Evolutionary conservation across 2,888 invertebrate genomes (phyloP).

Genomic region (Blomia tropicalis): DNA sequence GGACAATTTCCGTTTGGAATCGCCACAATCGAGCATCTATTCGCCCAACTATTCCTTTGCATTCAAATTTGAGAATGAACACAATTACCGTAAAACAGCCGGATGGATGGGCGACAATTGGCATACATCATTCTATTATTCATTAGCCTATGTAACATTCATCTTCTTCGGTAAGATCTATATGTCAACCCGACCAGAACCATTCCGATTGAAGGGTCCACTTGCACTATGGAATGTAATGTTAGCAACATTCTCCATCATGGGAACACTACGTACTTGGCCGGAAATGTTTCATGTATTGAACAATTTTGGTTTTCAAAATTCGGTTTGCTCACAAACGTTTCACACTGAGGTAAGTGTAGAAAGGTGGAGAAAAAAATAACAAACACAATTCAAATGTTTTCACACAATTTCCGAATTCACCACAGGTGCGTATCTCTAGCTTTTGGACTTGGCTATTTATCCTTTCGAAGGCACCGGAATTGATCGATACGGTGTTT

Average conservation of each 20-base stretch:
- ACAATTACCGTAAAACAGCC: constrained; percentile 65
- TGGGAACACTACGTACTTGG: constrained; percentile 65
- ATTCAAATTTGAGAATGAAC: constrained; percentile 86
- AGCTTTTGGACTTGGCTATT: constrained; percentile 98
- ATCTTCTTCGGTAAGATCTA: constrained; percentile 84
- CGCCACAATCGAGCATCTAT: neutral
- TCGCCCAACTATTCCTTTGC: constrained; percentile 49
- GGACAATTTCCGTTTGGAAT: neutral
- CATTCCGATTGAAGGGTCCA: constrained; percentile 71
- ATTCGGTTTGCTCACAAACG: constrained; percentile 86
- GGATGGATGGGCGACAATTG: constrained; percentile 93
- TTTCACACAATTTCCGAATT: too few relatives aligned
- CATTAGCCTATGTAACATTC: constrained; percentile 75
- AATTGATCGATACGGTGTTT: constrained; percentile 87
- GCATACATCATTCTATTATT: constrained; percentile 77
- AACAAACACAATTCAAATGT: too few relatives aligned
- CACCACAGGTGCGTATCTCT: constrained; percentile 68
- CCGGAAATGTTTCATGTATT: constrained; percentile 81
- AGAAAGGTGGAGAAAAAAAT: too few relatives aligned
- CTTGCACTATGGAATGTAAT: constrained; percentile 80
- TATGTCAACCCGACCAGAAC: constrained; percentile 68
- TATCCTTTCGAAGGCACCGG: constrained; percentile 84
- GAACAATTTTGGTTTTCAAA: constrained; percentile 73
- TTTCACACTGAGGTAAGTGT: constrained; percentile 55
- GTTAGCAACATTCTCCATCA: constrained; percentile 82